Base-by-base conservation (phyloP, 1,140 invertebrate genomes). In the Cylas formicarius region DNA sequence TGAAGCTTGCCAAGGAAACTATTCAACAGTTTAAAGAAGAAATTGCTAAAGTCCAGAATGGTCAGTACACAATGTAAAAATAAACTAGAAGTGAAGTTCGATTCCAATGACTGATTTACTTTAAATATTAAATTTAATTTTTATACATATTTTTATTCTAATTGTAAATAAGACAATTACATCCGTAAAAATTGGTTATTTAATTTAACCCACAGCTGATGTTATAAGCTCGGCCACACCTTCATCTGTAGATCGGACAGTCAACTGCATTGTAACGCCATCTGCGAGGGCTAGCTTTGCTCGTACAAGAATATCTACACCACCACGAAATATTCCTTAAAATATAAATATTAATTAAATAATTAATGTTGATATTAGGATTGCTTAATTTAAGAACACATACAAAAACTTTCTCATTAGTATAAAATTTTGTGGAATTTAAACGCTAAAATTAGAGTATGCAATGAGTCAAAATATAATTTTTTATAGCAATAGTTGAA, bases 11-110 rank as follows among this genome's bases (percentile, higher is more conserved):
- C 1, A 90, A 90, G 60, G 89, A 94, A 66, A 87, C 86, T 0
- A 95, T 95, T 53, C 71, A 79, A 0, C 89, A 86, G 60, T 90
- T 92, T 53, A 92, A 93, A 60, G 78, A 84, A 16, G 87, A 93
- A 70, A 82, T 94, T 55, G 73, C 78, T 8, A 87, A 89, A 65
- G 55, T 75, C 17, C 77, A 80, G 57, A 72, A 73, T 48, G 60
- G 55, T 43, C 65, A 63, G 41, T 44, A 34, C 17, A 3, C 17
- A 11, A 13, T 34, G 31, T 31, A 45, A 33, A 42, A 4, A 20
- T 13, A 38, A 41, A 28, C 21, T 17, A 32, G 13, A 10, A 18
- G 20, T 21, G n/a, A n/a, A n/a, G n/a, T n/a, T n/a, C n/a, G n/a
- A n/a, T n/a, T n/a, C n/a, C n/a, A n/a, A n/a, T n/a, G n/a, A n/a